A percentile compares a stretch with the other conserved stretches of the same genome.
phyloP scores from a whole-genome alignment of 2,113 vertebrate genomes.

The Urocolius indicus region DNA sequence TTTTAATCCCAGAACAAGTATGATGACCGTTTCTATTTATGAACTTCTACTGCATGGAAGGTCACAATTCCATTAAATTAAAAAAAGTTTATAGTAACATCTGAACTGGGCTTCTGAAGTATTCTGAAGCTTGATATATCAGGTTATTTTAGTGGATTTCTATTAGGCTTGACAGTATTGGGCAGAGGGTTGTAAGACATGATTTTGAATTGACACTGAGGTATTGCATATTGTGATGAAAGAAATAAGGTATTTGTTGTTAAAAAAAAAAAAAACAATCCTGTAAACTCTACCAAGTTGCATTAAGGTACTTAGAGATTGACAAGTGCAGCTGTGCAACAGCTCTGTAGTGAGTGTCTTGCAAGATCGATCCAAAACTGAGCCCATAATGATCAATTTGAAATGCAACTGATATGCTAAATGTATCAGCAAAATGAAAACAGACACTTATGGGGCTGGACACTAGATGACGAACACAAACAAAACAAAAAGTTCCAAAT shows the following conservation, averaged over 20 bases:
- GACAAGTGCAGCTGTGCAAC: background rate
- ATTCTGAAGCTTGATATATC: background rate
- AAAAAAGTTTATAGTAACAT: background rate
- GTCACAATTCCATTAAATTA: background rate
- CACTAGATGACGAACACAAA: background rate
- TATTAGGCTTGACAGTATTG: background rate
- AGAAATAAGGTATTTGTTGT: background rate
- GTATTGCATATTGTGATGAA: background rate
- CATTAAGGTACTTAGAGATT: background rate
- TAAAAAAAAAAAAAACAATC: background rate
- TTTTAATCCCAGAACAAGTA: background rate
- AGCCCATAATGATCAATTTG: background rate
- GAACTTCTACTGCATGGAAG: background rate
- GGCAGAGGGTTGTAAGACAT: background rate
- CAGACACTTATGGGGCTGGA: background rate
- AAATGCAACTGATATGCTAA: background rate
- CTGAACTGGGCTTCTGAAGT: background rate
- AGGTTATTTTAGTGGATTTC: background rate
- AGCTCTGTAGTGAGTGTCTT: background rate
- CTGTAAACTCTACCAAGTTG: background rate
- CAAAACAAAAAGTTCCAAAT: background rate
- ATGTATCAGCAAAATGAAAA: background rate
- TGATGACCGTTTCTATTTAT: background rate
- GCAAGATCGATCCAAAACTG: background rate
- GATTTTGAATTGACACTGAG: background rate